Percentiles rank a stretch among this genome's conserved stretches.
These are phyloP conservation scores for Leuciscus idus DNA, from an alignment of 2,113 vertebrate genomes.

Conservation along the genomic window DNA sequence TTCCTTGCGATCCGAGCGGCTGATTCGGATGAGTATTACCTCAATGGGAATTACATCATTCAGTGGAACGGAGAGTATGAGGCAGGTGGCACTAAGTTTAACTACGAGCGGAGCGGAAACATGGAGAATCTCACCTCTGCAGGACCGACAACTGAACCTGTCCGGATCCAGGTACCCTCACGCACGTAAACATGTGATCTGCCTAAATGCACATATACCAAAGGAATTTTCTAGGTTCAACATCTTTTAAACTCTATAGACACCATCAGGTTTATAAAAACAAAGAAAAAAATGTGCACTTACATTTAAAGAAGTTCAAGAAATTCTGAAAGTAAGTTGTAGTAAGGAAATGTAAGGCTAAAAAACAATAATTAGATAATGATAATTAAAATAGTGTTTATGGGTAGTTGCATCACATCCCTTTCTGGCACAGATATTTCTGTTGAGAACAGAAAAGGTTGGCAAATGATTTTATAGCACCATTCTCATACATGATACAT, in stretches of 20 bases:
- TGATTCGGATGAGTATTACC: conserved; percentile 86
- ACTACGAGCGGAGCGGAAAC: conserved; percentile 89
- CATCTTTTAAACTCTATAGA: neutral
- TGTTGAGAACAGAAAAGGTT: neutral
- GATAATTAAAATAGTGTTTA: neutral
- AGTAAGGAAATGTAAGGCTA: neutral
- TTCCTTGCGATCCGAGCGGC: conserved; percentile 89
- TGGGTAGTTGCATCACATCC: neutral
- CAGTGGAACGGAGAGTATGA: conserved; percentile 98
- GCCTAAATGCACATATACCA: too few species aligned
- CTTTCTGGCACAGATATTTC: neutral
- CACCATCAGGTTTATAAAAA: neutral
- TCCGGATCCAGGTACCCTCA: conserved; percentile 90
- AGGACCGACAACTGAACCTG: conserved; percentile 88
- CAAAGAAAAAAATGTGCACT: neutral
- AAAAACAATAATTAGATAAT: neutral
- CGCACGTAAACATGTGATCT: neutral
- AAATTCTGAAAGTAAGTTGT: neutral
- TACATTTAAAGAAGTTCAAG: neutral
- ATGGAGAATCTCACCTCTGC: conserved; percentile 92
- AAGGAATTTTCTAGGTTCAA: neutral
- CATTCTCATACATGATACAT: too few species aligned
- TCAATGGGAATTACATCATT: conserved; percentile 96
- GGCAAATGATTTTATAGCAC: neutral
- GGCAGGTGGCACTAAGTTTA: conserved; percentile 88